Base-by-base conservation (phyloP, 2,888 invertebrate genomes). In the Chrysolina haemoptera region DNA sequence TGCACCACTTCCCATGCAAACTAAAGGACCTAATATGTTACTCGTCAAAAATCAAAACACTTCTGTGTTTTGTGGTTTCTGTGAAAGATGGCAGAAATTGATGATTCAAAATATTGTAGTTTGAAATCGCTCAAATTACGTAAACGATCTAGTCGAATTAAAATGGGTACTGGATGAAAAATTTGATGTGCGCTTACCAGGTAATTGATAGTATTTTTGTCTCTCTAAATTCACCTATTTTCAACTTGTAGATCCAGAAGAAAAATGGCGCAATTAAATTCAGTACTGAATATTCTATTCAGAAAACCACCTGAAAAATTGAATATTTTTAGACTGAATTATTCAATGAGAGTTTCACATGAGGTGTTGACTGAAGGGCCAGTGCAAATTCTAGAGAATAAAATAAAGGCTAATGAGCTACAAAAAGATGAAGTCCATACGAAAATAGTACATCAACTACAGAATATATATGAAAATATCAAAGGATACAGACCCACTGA, bases 391-490 rank as follows among this genome's bases (percentile, higher is more conserved):
- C 90, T 94, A 78, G 87, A 90, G 35, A 85, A 90, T 66, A 93
- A 90, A 87, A 90, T 95, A 41, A 85, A 89, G 50, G 88, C 88
- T 66, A 93, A 92, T 8, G 89, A 90, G 82, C 84, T 95, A 70
- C 87, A 89, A 79, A 89, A 90, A 68, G 98, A 98, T 88, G 87
- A 90, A 20, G 91, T 94, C 83, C 98, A 98, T 85, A 89, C 90
- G 76, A 89, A 89, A 83, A 92, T 97, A 14, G 91, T 94, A 40
- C 87, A 92, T 78, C 77, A 83, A 67, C 74, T 98, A 70, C 94
- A 97, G 84, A 88, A 88, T 41, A 91, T 96, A 11, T 93, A 93
- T 85, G 86, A 91, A 67, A 89, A 93, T 76, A 87, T 95, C 1
- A 86, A 90, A 82, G 83, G 89, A 74, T 95, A 94, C 86, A 84